Evolutionary conservation across 2,113 vertebrate genomes (phyloP).

Genomic region (Mola mola): DNA sequence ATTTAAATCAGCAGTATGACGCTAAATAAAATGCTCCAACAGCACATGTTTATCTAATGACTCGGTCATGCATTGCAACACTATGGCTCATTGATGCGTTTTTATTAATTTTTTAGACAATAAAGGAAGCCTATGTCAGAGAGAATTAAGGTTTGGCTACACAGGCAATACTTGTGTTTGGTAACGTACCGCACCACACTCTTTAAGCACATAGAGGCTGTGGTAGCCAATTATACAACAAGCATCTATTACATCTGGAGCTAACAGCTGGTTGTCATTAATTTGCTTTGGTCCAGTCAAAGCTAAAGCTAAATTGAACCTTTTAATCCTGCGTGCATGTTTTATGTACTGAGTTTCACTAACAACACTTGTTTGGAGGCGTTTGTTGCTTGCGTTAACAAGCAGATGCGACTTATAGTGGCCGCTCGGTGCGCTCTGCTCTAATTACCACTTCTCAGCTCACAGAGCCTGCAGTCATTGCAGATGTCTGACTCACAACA

Average conservation of each 20-base stretch:
- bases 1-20: too few species aligned
- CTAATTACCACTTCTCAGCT: slow-evolving; percentile 25
- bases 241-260: neutral
- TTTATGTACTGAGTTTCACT: neutral
- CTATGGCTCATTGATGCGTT: too few species aligned
- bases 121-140: neutral
- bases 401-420: slow-evolving; percentile 29
- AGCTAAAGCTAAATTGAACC: neutral
- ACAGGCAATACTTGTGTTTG: neutral
- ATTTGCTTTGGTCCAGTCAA: neutral
- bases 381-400: slow-evolving; percentile 18
- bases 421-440: slow-evolving; percentile 22
- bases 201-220: neutral
- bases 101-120: too few species aligned
- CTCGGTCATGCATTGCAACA: too few species aligned
- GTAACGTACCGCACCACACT: neutral
- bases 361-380: slow-evolving; percentile 6
- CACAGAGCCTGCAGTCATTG: slow-evolving; percentile 20
- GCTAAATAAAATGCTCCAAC: too few species aligned
- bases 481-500: slow-evolving; percentile 40
- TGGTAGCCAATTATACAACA: neutral
- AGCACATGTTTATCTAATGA: too few species aligned
- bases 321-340: neutral
- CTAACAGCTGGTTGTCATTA: neutral
- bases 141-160: neutral